These are phyloP conservation scores for Trissolcus japonicus DNA, from an alignment of 2,888 invertebrate species.

Conservation along the genomic window DNA sequence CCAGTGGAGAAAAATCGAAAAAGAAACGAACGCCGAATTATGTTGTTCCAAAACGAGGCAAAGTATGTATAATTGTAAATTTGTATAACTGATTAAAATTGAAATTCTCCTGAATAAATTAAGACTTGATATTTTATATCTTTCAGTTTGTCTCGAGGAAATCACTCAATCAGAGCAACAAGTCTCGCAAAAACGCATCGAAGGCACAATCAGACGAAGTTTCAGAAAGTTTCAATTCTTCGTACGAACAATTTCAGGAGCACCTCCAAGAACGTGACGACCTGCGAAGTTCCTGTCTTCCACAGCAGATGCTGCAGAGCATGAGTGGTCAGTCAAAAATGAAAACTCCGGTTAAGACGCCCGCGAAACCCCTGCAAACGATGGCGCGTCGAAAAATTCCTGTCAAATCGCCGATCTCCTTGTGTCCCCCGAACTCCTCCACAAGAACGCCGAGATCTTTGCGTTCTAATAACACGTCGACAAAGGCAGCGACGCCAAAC, in stretches of 20 bases:
- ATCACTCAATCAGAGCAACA: constrained; percentile 19
- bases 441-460: constrained; percentile 24
- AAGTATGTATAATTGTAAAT: constrained; percentile 9
- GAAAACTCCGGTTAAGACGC: constrained; percentile 65
- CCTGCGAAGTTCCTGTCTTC: constrained; percentile 78
- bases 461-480: constrained; percentile 20
- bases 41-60: constrained; percentile 35
- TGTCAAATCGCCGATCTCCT: constrained; percentile 47
- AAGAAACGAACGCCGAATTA: constrained; percentile 34
- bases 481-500: constrained; percentile 22
- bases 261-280: constrained; percentile 78
- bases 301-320: constrained; percentile 68
- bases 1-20: constrained; percentile 59
- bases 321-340: constrained; percentile 65
- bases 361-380: constrained; percentile 68
- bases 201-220: constrained; percentile 1
- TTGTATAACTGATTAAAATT: too few species aligned
- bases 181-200: constrained; percentile 44
- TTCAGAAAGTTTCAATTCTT: constrained; percentile 52
- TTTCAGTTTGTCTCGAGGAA: constrained; percentile 27
- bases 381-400: constrained; percentile 60
- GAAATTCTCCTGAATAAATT: not conserved
- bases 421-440: constrained; percentile 23
- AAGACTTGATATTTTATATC: not conserved
- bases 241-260: constrained; percentile 76